Base-by-base conservation (phyloP, 1,140 invertebrate genomes). In the Drosophila pseudoobscura region DNA sequence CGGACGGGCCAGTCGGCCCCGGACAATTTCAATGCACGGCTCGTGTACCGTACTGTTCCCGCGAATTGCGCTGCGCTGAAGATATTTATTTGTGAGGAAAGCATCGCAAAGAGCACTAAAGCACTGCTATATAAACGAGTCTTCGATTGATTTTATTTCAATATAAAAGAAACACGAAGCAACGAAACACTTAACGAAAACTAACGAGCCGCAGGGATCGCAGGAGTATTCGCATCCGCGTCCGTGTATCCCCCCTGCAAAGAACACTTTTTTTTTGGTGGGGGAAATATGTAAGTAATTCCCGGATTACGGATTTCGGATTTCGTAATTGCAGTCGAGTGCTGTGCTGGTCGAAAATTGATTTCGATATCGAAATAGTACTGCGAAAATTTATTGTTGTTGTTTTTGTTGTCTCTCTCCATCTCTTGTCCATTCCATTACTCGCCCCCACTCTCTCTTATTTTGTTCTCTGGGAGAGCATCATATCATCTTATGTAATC, bases 11-110 rank as follows among this genome's bases (percentile, higher is more conserved):
- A 88, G 83, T 88, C 76, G 71, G 79, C 75, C 83, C 83, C 83
- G 84, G 83, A 88, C 84, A 88, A 88, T 89, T 84, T 89, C 64
- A 76, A 70, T 89, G 75, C 76, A 89, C 83, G 84, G 83, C 78
- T 87, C 82, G 83, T 49, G 61, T 61, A 66, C 53, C 11, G 35
- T 5, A 13, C 11, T 39, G 35, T 13, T 39, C 35, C 50, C 69
- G 79, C 78, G 78, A 76, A 82, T 69, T 50, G 72, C 77, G 73
- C 52, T 64, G 66, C 59, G 46, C 47, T 49, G 15, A 41, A 70
- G 72, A 51, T 46, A 70, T 73, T 77, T 50, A 70, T 73, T 77
- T 50, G 58, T 63, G 47, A 59, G 45, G 44, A 46, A 61, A 53
- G 20, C 43, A 43, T 43, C 49, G 13, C 26, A 45, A 51, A 44